Conservation (phyloP, 2,797 vertebrate species). For the Tympanoctomys barrerae region DNA sequence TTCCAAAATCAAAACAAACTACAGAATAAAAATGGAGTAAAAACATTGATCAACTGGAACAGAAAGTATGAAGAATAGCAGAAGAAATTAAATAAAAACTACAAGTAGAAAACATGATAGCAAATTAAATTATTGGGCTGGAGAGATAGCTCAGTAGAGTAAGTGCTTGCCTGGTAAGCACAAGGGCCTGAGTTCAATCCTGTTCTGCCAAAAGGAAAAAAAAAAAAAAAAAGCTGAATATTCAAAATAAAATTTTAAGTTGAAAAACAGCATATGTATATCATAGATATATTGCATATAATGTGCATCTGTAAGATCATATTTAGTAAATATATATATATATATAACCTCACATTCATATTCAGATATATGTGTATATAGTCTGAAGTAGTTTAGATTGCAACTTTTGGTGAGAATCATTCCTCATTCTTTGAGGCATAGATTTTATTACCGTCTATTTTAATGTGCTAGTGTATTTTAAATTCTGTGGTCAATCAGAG, state of each 20-base stretch:
- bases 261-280: neutral
- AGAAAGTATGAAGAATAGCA: too few species aligned
- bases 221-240: too few species aligned
- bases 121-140: too few species aligned
- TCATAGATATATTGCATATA: neutral
- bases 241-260: conserved; percentile 49
- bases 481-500: conserved; percentile 48
- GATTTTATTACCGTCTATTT: conserved; percentile 54
- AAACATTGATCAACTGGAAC: too few species aligned
- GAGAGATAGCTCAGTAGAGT: too few species aligned
- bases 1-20: too few species aligned
- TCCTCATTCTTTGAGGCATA: neutral
- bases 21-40: too few species aligned
- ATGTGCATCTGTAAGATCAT: neutral
- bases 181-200: too few species aligned
- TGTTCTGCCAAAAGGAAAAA: too few species aligned
- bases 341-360: neutral
- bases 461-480: conserved; percentile 35
- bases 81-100: too few species aligned
- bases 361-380: neutral
- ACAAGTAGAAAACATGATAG: too few species aligned
- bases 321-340: neutral
- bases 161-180: too few species aligned
- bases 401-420: conserved; percentile 36
- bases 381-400: neutral